phyloP scores from a whole-genome alignment of 2,113 vertebrate genomes.

The Gasterosteus nipponicus region DNA sequence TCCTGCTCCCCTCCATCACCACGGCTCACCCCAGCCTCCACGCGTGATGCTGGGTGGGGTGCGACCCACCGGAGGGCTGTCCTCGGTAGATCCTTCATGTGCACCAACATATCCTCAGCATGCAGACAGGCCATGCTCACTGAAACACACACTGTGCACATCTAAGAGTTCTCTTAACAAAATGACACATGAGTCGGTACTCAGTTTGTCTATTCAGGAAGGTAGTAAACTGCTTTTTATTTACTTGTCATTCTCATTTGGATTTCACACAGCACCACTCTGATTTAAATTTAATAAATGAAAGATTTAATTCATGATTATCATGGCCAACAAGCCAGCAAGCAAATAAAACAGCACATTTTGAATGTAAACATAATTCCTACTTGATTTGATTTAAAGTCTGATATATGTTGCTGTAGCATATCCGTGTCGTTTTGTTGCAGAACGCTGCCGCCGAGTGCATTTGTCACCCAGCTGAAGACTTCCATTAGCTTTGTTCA shows the following conservation, averaged over 20 bases:
- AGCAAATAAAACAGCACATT: too few species aligned
- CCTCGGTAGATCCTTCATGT: not conserved
- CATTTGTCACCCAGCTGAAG: too few species aligned
- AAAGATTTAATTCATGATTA: not conserved
- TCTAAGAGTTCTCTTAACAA: not conserved
- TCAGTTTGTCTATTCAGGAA: not conserved
- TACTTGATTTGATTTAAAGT: not conserved
- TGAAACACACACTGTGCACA: not conserved
- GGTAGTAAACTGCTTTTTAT: not conserved
- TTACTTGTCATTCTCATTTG: not conserved
- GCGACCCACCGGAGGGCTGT: conserved; percentile 11
- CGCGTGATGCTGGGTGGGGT: conserved; percentile 19
- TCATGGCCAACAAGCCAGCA: too few species aligned
- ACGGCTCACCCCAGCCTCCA: conserved; percentile 39
- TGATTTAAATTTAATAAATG: not conserved
- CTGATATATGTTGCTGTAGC: too few species aligned
- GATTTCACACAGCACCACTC: not conserved
- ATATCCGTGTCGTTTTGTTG: not conserved
- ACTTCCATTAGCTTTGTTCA: not conserved
- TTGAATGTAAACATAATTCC: not conserved
- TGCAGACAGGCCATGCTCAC: too few species aligned
- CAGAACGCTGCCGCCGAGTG: too few species aligned
- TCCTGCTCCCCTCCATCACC: conserved; percentile 44
- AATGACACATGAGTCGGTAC: not conserved
- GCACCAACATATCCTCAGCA: not conserved